Percentiles rank a stretch among this genome's conserved stretches.
phyloP scores from a whole-genome alignment of 1,140 invertebrate species.

The Cyphomyrmex costatus region DNA sequence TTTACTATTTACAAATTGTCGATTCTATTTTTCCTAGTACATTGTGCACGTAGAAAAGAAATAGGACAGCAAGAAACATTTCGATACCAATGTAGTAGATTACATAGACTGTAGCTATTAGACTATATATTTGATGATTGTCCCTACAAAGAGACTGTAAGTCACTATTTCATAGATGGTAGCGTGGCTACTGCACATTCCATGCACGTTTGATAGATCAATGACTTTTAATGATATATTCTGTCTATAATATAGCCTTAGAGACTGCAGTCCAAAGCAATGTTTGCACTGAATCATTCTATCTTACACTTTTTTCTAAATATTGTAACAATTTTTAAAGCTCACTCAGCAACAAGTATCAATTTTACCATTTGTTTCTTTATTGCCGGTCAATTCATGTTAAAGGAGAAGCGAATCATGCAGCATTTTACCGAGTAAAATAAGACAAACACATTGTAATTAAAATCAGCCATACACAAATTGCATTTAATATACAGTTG shows the following conservation, averaged over 20 bases:
- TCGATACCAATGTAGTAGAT: constrained; percentile 29
- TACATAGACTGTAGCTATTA: constrained; percentile 32
- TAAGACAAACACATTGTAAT: constrained; percentile 52
- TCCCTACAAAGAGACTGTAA: constrained; percentile 16
- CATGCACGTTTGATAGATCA: constrained; percentile 65
- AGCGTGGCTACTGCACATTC: constrained; percentile 72
- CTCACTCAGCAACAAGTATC: neutral
- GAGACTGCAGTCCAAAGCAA: constrained; percentile 44
- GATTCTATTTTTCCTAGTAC: constrained; percentile 37
- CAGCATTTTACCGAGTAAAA: constrained; percentile 44
- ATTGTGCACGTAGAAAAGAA: constrained; percentile 36
- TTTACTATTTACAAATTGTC: constrained; percentile 66
- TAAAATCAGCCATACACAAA: constrained; percentile 53
- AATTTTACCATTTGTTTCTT: constrained; percentile 50
- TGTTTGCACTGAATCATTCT: constrained; percentile 59
- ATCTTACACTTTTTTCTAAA: constrained; percentile 58
- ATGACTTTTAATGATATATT: constrained; percentile 58
- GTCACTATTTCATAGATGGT: constrained; percentile 58
- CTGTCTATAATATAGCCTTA: constrained; percentile 54
- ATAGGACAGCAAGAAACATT: constrained; percentile 10
- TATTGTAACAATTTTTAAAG: constrained; percentile 40
- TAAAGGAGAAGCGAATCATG: constrained; percentile 28
- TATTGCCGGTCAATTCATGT: constrained; percentile 15
- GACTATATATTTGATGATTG: constrained; percentile 53
- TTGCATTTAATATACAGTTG: constrained; percentile 72